Conservation (phyloP, 1,140 invertebrate species). For the Polyergus mexicanus region DNA sequence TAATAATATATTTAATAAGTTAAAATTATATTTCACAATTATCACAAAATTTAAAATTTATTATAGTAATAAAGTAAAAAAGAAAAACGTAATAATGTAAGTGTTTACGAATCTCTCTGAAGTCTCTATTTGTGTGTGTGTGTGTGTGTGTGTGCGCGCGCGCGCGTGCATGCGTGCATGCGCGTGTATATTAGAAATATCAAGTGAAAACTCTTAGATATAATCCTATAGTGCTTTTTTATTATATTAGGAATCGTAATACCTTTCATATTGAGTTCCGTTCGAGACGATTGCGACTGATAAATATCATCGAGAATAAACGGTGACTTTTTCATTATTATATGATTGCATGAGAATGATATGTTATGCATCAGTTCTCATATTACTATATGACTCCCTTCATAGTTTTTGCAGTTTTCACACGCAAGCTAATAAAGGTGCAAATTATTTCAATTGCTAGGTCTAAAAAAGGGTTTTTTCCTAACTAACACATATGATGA, state of each 20-base stretch:
- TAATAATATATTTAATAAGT: slow-evolving; percentile 8
- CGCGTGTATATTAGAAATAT: too few relatives aligned
- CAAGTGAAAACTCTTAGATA: neutral
- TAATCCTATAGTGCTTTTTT: neutral
- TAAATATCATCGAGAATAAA: neutral
- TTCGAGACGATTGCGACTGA: neutral
- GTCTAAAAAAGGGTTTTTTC: neutral
- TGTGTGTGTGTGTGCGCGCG: too few relatives aligned
- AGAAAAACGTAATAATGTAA: neutral
- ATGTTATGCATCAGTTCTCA: neutral
- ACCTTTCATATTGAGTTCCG: neutral
- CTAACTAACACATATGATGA: neutral
- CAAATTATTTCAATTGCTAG: neutral
- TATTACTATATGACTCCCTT: neutral
- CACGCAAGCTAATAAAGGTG: neutral
- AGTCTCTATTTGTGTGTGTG: neutral
- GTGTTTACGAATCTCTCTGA: neutral
- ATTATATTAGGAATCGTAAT: neutral
- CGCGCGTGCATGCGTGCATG: too few relatives aligned
- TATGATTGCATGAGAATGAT: neutral
- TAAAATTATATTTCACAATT: neutral
- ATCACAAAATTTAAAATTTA: neutral
- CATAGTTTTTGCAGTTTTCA: neutral
- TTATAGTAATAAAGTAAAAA: neutral
- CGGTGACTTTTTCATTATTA: neutral